Base-by-base conservation (phyloP, 2,113 vertebrate genomes). In the Epinephelus fuscoguttatus region DNA sequence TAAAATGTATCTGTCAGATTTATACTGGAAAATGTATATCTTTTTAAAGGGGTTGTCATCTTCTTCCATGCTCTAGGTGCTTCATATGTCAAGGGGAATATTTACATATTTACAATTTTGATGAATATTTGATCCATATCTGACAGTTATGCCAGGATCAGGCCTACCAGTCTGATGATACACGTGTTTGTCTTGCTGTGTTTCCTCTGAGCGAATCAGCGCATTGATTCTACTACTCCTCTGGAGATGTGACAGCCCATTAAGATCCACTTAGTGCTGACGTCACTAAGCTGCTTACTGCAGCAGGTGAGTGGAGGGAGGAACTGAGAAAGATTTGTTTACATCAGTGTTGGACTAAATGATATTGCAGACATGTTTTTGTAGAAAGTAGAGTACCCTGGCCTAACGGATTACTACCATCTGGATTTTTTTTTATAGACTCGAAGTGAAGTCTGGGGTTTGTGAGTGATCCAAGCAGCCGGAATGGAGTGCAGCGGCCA, bases 221-320 rank as follows among this genome's bases (percentile, higher is more conserved):
- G 2, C 21, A 21, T 50, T 13, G 68, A 70, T 37, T 56, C 19
- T 18, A 14, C 40, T 4, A 0, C 55, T 78, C 18, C 55, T 50
- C 71, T 45, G 37, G 45, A 49, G 42, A 19, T 69, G 45, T 9
- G 25, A 23, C 62, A 73, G 60, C 68, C 7, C 60, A 49, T 84
- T 13, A 63, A 73, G 85, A 88, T 84, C 93, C 86, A 93, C 88
- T 94, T 93, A 91, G 75, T 18, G 45, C 57, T 84, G 84, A 92
- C 87, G 77, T 92, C 88, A 78, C 13, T 93, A 94, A 94, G 87
- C 89, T 23, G 72, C 90, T 94, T 93, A 94, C 4, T 7, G 57
- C 64, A 40, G 86, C 89, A 83, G 84, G 85, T 90, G 87, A 90
- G 89, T 90, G 84, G 50, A 84, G 56, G 63, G 0, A 55, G 64